A percentile compares a stretch with the other conserved stretches of the same genome.
These are phyloP conservation scores for Lordiphosa fenestrarum DNA, from an alignment of 2,888 invertebrate species.

Conservation along the genomic window DNA sequence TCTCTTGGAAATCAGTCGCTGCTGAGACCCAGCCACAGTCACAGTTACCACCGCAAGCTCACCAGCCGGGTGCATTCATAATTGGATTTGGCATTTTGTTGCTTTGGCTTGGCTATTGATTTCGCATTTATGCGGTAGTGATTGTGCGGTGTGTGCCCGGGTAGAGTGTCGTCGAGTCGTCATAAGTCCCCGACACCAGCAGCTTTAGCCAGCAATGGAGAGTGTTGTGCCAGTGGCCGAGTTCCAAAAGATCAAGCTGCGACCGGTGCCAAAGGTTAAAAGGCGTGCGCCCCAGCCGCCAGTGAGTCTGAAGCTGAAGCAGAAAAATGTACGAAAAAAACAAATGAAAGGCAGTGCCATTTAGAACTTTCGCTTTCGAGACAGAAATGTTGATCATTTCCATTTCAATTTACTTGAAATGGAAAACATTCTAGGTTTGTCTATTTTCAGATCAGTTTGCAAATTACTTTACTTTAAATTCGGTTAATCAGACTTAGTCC, in stretches of 20 bases:
- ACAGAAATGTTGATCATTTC: neutral
- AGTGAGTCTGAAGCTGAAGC: slow-evolving; percentile 37
- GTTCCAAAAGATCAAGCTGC: slow-evolving; percentile 74
- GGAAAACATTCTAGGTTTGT: too few species aligned
- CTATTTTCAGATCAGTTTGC: too few species aligned
- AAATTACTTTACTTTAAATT: too few species aligned
- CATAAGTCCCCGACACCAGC: neutral
- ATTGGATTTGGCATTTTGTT: slow-evolving; percentile 65
- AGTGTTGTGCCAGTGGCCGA: slow-evolving; percentile 63
- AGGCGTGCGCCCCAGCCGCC: slow-evolving; percentile 75
- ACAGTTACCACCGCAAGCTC: slow-evolving; percentile 18
- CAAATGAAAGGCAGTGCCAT: slow-evolving; percentile 6
- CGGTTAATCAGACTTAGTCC: too few species aligned
- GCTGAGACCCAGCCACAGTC: slow-evolving; percentile 54
- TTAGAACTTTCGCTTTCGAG: slow-evolving; percentile 4
- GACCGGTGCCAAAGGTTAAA: slow-evolving; percentile 71
- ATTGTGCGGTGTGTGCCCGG: neutral
- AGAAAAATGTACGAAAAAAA: slow-evolving; percentile 52
- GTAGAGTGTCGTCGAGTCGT: neutral
- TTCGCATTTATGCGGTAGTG: slow-evolving; percentile 25
- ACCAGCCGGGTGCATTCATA: slow-evolving; percentile 40
- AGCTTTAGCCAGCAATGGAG: slow-evolving; percentile 35
- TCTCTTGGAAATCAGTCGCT: slow-evolving; percentile 52
- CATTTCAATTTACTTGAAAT: too few species aligned
- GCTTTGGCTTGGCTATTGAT: slow-evolving; percentile 47